phyloP scores from a whole-genome alignment of 1,140 invertebrate genomes.

The Phthorimaea operculella region DNA sequence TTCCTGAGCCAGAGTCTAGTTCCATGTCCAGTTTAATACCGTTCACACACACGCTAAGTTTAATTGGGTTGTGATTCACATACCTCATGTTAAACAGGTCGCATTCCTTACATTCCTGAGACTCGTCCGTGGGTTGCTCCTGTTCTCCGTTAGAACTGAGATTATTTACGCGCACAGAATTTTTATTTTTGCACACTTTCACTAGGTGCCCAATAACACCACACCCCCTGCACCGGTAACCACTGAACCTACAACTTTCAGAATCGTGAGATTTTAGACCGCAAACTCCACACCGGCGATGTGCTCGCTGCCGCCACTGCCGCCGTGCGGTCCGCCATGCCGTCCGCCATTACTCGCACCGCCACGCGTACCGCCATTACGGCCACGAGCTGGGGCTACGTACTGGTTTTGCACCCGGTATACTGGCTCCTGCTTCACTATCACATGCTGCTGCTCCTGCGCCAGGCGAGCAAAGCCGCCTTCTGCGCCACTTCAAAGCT shows the following conservation, averaged over 20 bases:
- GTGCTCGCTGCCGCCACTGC: background rate
- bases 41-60: background rate
- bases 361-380: too few relatives aligned
- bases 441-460: background rate
- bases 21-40: background rate
- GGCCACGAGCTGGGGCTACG: too few relatives aligned
- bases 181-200: constrained; percentile 2
- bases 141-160: background rate
- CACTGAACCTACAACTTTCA: background rate
- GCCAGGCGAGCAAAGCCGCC: background rate
- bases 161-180: background rate
- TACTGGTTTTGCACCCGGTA: background rate
- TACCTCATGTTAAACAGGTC: constrained; percentile 2
- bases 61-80: background rate
- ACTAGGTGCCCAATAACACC: background rate
- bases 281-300: background rate
- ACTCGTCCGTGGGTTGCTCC: background rate
- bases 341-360: too few relatives aligned
- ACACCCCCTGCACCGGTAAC: background rate
- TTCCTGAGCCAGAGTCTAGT: constrained; percentile 4
- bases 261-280: background rate
- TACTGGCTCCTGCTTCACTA: constrained; percentile 2
- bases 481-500: constrained; percentile 4
- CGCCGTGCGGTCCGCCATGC: background rate
- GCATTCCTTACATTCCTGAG: background rate